Base-by-base conservation (phyloP, 1,140 invertebrate genomes). In the Sitophilus oryzae region DNA sequence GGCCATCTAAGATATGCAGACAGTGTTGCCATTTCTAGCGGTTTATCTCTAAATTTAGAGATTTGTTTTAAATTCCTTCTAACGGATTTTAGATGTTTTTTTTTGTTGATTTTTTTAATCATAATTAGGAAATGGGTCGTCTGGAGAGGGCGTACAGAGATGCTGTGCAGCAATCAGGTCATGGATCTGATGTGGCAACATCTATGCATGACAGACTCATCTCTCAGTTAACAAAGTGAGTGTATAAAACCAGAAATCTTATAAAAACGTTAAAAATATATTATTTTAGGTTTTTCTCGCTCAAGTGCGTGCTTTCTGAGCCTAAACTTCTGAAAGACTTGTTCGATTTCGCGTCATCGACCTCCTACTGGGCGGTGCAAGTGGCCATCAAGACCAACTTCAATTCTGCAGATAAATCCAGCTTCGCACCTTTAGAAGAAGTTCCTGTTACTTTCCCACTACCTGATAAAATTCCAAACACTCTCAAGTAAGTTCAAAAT, bases 291-390 rank as follows among this genome's bases (percentile, higher is more conserved):
- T 86, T 80, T 64, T 66, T 85, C 23, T 80, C 82, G 34, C 68
- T 83, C 34, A 79, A 84, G 66, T 82, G 86, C 48, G 83, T 84
- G 20, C 71, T 93, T 44, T 74, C 85, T n/a, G 82, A 87, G 65
- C 85, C 85, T 9, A 76, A 81, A 10, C 77, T 83, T 64, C 64
- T 91, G 20, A 77, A 80, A 47, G 76, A 83, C 50, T 68, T 86
- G 43, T 76, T 88, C 43, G 81, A 86, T 58, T 88, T 96, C 63
- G 83, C 88, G 62, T 82, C 89, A 16, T 82, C 85, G 2, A 88
- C 91, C 1, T 83, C 88, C 36, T 82, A 82, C 42, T 97, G 91
- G 91, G 71, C 96, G 14, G 81, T 84, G 25, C 89, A 95, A 70
- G 77, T 93, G 8, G 84, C 87, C 2, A 56, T 76, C 15, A 61